phyloP scores from a whole-genome alignment of 2,113 vertebrate species.

The Catharus minimus region DNA sequence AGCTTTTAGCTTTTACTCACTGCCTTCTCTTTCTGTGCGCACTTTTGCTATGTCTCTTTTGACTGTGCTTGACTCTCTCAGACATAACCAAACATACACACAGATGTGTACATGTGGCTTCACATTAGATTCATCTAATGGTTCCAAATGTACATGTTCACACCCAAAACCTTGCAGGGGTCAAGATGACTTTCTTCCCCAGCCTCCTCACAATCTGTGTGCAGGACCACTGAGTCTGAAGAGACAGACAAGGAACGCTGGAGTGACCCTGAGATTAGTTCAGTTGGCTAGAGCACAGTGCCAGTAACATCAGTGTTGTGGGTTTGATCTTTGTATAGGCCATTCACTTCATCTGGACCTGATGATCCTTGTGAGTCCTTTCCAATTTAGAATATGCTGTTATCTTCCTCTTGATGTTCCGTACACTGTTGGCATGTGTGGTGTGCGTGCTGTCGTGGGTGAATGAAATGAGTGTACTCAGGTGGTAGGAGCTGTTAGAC shows the following conservation, averaged over 20 bases:
- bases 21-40: neutral
- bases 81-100: neutral
- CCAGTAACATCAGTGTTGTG: neutral
- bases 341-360: neutral
- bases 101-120: rapidly evolving
- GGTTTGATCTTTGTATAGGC: neutral
- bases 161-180: neutral
- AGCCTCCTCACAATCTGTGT: neutral
- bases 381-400: neutral
- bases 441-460: neutral
- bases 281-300: neutral
- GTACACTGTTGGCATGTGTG: neutral
- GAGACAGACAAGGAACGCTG: neutral
- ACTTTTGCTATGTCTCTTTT: neutral
- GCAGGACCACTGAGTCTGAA: neutral
- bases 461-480: neutral
- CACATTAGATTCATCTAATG: neutral
- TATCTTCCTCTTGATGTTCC: neutral
- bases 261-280: neutral
- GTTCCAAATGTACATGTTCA: neutral
- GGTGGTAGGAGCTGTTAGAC: neutral
- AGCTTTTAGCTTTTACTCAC: neutral
- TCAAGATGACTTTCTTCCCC: neutral
- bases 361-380: neutral
- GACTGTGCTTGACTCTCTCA: neutral